Percentiles rank a stretch among this genome's conserved stretches.
These are phyloP conservation scores for Jacana jacana DNA, from an alignment of 2,113 vertebrate genomes.

Conservation along the genomic window DNA sequence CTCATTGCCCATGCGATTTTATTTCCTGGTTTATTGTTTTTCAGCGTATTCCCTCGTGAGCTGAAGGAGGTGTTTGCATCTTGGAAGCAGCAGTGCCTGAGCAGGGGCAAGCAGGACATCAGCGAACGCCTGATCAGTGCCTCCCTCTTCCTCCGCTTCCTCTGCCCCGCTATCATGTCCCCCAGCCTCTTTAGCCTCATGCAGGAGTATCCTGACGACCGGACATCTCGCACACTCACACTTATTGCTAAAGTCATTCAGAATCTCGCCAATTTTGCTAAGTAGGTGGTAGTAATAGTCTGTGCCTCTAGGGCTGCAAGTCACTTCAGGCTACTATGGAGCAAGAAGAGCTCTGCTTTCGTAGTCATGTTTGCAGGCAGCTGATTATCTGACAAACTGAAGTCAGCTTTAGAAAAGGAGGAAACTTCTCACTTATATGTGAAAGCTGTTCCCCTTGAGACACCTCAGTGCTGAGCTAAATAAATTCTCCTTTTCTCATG, in stretches of 20 bases:
- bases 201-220: conserved; percentile 95
- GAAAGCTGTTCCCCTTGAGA: not conserved
- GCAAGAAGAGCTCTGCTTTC: not conserved
- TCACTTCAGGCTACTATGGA: not conserved
- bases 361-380: not conserved
- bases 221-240: conserved; percentile 90
- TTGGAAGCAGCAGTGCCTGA: conserved; percentile 92
- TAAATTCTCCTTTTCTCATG: not conserved
- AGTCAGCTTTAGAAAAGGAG: not conserved
- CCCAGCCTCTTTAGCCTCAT: conserved; percentile 94
- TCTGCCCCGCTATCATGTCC: conserved; percentile 97
- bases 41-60: conserved; percentile 93
- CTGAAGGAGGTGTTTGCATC: conserved; percentile 95
- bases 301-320: not conserved
- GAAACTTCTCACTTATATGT: not conserved
- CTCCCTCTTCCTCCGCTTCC: conserved; percentile 94
- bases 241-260: conserved; percentile 98
- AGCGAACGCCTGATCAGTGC: conserved; percentile 93
- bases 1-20: not conserved
- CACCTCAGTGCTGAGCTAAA: not conserved
- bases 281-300: conserved; percentile 75
- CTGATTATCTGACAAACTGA: not conserved
- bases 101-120: conserved; percentile 89
- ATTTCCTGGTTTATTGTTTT: not conserved
- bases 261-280: conserved; percentile 96